Conservation (phyloP, 2,797 vertebrate genomes). For the Amblyraja radiata region DNA sequence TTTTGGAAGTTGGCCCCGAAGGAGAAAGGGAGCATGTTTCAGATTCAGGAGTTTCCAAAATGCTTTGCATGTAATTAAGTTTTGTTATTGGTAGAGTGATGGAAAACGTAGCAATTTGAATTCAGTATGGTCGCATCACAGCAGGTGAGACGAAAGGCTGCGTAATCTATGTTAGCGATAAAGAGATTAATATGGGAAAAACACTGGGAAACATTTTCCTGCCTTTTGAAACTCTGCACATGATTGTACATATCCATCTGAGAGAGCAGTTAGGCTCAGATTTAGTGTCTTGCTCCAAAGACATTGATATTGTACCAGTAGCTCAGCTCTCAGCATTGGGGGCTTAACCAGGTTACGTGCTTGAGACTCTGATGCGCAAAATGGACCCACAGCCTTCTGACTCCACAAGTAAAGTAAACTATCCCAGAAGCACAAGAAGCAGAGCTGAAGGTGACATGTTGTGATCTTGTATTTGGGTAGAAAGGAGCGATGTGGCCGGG, state of each 20-base stretch:
- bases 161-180: background rate
- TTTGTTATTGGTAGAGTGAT: too few relatives aligned
- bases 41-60: background rate
- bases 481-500: background rate
- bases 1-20: background rate
- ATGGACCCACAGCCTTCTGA: background rate
- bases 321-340: background rate
- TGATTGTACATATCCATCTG: too few relatives aligned
- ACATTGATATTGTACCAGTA: background rate
- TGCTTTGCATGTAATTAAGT: background rate
- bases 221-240: background rate
- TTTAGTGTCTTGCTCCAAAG: background rate
- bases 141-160: background rate
- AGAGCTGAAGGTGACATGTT: background rate
- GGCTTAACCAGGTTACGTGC: background rate
- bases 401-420: background rate
- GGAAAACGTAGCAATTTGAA: background rate
- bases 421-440: background rate
- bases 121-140: background rate
- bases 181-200: background rate
- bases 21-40: background rate
- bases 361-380: background rate
- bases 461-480: background rate
- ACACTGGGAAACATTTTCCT: background rate
- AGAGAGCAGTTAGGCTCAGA: too few relatives aligned